Evolutionary conservation across 1,140 invertebrate genomes (phyloP).

Genomic region (Copidosoma floridanum): DNA sequence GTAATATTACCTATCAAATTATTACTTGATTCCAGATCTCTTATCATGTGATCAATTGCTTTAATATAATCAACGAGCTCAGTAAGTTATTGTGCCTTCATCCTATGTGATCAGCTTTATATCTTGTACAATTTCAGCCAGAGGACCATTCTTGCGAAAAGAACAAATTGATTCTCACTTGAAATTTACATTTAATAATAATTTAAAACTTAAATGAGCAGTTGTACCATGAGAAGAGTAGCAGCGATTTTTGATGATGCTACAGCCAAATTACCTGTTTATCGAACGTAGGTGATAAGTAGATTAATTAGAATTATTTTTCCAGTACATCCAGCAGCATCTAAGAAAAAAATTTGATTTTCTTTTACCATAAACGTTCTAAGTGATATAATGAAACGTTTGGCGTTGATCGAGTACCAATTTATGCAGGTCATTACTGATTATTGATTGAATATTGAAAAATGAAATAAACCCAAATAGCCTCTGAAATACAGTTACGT

Average conservation of each 20-base stretch:
- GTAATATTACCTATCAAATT: too few species aligned
- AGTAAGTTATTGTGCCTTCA: too few species aligned
- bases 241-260: not conserved
- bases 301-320: not conserved
- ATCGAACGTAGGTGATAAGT: not conserved
- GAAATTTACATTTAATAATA: not conserved
- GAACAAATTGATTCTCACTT: not conserved
- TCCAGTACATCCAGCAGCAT: not conserved
- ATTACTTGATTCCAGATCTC: too few species aligned
- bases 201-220: not conserved
- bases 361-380: not conserved
- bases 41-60: too few species aligned
- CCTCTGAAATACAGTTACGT: constrained; percentile 34
- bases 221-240: not conserved
- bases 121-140: not conserved
- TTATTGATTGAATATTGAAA: constrained; percentile 42
- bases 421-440: not conserved
- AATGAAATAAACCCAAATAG: constrained; percentile 50
- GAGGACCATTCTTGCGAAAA: not conserved
- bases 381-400: not conserved
- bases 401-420: not conserved
- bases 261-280: not conserved
- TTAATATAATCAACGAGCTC: too few species aligned
- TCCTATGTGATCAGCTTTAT: not conserved
- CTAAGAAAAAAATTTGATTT: not conserved